phyloP scores from a whole-genome alignment of 2,113 vertebrate species.

The Columba janthina region DNA sequence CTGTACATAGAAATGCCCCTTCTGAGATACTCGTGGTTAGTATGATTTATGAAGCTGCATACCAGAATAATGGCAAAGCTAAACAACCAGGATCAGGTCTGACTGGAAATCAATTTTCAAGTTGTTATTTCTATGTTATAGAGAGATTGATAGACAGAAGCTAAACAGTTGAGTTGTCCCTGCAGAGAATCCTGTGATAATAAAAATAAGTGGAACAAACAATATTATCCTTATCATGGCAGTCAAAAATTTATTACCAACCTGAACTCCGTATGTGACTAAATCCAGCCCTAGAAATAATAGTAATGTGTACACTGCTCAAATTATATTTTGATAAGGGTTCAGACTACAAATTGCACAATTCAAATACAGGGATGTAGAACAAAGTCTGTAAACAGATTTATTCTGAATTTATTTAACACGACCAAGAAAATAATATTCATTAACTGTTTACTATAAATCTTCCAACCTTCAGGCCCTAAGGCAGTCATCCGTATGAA shows the following conservation, averaged over 20 bases:
- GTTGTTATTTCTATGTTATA: background rate
- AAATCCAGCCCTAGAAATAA: background rate
- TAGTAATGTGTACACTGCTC: background rate
- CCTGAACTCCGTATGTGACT: background rate
- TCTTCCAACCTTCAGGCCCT: background rate
- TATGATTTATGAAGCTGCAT: background rate
- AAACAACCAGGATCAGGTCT: background rate
- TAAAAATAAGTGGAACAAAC: background rate
- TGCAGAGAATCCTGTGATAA: background rate
- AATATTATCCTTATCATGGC: background rate
- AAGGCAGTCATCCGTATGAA: background rate
- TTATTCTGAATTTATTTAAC: background rate
- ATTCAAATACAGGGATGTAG: background rate
- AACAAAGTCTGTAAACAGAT: background rate
- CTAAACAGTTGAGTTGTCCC: background rate
- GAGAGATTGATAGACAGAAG: background rate
- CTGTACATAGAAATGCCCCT: background rate
- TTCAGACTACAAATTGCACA: background rate
- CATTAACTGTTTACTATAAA: background rate
- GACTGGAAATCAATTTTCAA: background rate
- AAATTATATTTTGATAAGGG: background rate
- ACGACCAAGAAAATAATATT: background rate
- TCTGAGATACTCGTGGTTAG: background rate
- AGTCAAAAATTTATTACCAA: background rate
- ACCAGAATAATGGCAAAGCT: background rate